Percentiles rank a stretch among this genome's conserved stretches.
These are phyloP conservation scores for Lumbricus terrestris DNA, from an alignment of 2,888 invertebrate genomes.

Conservation along the genomic window DNA sequence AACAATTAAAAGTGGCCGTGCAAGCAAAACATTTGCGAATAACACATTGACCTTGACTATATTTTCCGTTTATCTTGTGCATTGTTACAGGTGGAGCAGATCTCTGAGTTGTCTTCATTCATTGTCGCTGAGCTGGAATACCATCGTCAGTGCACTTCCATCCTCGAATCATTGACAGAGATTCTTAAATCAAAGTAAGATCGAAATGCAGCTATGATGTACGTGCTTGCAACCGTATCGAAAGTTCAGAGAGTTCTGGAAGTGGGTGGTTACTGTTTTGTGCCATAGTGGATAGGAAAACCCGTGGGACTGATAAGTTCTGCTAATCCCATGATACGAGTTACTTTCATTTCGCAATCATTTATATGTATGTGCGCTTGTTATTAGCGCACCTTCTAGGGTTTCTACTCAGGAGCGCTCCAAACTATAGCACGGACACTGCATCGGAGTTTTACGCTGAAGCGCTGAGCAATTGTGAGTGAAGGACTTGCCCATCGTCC, in stretches of 20 bases:
- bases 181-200: conserved; percentile 72
- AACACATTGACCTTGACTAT: neutral
- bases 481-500: no score
- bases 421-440: no score
- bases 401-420: no score
- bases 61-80: neutral
- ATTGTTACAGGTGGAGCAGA: conserved; percentile 86
- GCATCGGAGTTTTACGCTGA: no score
- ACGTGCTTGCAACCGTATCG: neutral
- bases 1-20: neutral
- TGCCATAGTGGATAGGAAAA: no score
- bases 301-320: no score
- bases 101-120: conserved; percentile 92
- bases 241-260: neutral
- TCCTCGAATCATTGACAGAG: conserved; percentile 80
- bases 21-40: neutral
- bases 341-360: no score
- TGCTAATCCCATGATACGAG: no score
- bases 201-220: neutral
- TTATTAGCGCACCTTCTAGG: no score
- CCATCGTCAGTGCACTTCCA: conserved; percentile 92
- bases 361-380: no score
- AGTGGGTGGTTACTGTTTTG: no score
- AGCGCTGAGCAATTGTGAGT: no score
- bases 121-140: conserved; percentile 93